Evolutionary conservation across 2,113 vertebrate species (phyloP), one percentile per base, ranked within the genome.

Genomic region (Todiramphus saurophagus): DNA sequence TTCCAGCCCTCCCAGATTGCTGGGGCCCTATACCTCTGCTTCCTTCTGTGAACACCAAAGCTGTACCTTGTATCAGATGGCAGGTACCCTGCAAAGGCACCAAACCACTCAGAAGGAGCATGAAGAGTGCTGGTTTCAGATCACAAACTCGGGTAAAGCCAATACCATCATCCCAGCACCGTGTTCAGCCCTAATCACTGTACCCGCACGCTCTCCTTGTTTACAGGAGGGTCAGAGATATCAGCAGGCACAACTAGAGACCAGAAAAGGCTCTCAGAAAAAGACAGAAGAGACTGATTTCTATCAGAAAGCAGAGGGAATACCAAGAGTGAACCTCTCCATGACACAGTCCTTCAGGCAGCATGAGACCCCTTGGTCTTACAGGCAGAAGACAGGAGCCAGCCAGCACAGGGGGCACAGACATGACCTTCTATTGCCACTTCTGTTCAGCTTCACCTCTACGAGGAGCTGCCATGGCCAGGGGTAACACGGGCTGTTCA

Each of bases 41-140:
- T 50, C 48, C 13, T 50, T 23, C 13, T 50, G 48, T 50, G 48
- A 50, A 24, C 48, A 50, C 5, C 51, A 5, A 44, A 37, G 27
- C 10, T 8, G 35, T 20, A 8, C 23, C 31, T 43, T 25, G 28
- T 25, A 13, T 6, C 15, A 19, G 33, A 1, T 3, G 51, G 44
- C 43, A 48, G 30, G 27, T 16, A 31, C 15, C 53, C 64, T 55
- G 48, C 31, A 16, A 18, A 50, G 16, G 35, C n/a, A 55, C 50
- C 28, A 4, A 31, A 18, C 11, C 0, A 1, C 8, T 15, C 64
- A 48, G 5, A 25, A 27, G 3, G 4, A 17, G 46, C 1, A 1
- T 17, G 58, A 20, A 5, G 43, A 21, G 18, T 1, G 58, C 21
- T 16, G 50, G 16, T 56, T 51, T 33, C 5, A 2, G 15, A 2